Evolutionary conservation across 2,797 vertebrate genomes (phyloP).

Genomic region (Anolis apletophallus): DNA sequence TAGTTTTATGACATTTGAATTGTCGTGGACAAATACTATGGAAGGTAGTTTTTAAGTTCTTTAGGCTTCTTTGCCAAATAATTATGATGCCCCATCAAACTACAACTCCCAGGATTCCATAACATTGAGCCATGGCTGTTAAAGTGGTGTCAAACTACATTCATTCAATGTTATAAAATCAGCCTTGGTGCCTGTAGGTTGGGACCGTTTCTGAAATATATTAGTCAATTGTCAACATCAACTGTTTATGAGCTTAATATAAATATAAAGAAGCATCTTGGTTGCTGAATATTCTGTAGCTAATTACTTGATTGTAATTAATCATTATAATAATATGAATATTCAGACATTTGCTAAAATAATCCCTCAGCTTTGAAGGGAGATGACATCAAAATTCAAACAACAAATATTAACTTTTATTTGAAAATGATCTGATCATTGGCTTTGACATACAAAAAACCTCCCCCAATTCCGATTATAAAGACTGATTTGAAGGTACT

Average conservation of each 20-base stretch:
- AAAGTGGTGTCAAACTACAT: no score
- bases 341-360: slow-evolving; percentile 18
- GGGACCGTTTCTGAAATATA: neutral
- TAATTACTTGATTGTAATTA: slow-evolving; percentile 15
- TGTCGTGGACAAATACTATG: no score
- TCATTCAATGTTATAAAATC: no score
- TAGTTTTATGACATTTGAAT: no score
- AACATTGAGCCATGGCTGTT: no score
- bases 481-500: slow-evolving; percentile 5
- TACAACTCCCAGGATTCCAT: no score
- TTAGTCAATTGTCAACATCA: slow-evolving; percentile 1
- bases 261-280: slow-evolving; percentile 7
- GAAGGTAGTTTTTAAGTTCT: no score
- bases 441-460: neutral
- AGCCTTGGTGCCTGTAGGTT: neutral
- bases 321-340: slow-evolving; percentile 32
- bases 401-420: neutral
- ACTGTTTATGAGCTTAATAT: slow-evolving; percentile 2
- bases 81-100: no score
- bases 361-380: slow-evolving; percentile 6
- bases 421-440: neutral
- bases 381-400: slow-evolving; percentile 4
- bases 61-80: no score
- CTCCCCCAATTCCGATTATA: slow-evolving; percentile 34
- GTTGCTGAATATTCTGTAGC: slow-evolving; percentile 42